These are phyloP conservation scores for Brachylomia viminalis DNA, from an alignment of 2,888 invertebrate genomes.

Conservation along the genomic window DNA sequence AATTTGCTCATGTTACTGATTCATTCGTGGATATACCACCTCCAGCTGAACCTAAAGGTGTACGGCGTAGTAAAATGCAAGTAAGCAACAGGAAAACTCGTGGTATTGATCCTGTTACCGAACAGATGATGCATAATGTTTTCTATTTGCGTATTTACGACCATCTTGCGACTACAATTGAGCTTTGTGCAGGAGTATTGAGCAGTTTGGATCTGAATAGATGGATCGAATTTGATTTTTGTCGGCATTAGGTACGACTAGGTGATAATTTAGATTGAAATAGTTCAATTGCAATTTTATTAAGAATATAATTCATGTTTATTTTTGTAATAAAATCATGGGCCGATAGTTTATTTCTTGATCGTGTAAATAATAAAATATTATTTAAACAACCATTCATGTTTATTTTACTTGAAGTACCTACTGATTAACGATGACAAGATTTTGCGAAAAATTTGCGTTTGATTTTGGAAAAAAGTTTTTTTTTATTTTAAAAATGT, in stretches of 20 bases:
- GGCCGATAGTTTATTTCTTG: slow-evolving; percentile 11
- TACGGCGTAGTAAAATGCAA: background rate
- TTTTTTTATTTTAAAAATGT: too few relatives aligned
- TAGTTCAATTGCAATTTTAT: background rate
- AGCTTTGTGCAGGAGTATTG: slow-evolving; percentile 80
- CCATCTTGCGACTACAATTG: slow-evolving; percentile 77
- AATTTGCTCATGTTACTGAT: slow-evolving; percentile 70
- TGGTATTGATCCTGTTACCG: slow-evolving; percentile 43
- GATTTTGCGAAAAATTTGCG: background rate
- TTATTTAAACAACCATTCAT: background rate
- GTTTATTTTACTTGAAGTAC: background rate
- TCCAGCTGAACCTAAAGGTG: rapidly evolving
- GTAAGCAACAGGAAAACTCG: background rate
- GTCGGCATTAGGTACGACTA: slow-evolving; percentile 61
- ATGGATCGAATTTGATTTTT: slow-evolving; percentile 87
- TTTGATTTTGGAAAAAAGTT: background rate
- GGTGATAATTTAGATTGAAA: background rate
- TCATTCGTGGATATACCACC: slow-evolving; percentile 26
- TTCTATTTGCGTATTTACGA: slow-evolving; percentile 80
- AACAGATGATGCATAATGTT: slow-evolving; percentile 71
- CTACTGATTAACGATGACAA: background rate
- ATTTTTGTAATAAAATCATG: slow-evolving; percentile 16
- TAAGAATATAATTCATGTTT: background rate
- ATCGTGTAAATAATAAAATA: slow-evolving; percentile 31
- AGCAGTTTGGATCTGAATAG: slow-evolving; percentile 85